Conservation (phyloP, 2,797 vertebrate species). For the Anomalospiza imberbis region DNA sequence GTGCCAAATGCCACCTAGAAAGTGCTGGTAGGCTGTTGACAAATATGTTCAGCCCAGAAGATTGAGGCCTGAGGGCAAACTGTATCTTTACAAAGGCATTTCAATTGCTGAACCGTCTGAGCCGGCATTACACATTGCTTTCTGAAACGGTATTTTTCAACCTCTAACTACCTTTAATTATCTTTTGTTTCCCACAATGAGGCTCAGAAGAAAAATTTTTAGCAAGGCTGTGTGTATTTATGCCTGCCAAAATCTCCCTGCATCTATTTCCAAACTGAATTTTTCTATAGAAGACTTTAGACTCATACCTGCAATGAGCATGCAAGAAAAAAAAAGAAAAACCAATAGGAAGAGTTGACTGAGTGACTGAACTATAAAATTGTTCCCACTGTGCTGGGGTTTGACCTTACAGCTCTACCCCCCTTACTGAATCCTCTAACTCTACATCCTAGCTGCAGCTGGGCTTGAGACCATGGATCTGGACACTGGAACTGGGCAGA, state of each 20-base stretch:
- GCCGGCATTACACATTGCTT: background rate
- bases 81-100: background rate
- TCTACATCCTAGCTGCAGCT: background rate
- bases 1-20: background rate
- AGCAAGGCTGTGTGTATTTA: background rate
- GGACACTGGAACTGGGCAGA: background rate
- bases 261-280: background rate
- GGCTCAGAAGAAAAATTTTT: background rate
- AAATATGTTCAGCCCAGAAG: background rate
- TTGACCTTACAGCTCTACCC: background rate
- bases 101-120: background rate
- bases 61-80: background rate
- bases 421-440: background rate
- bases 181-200: background rate
- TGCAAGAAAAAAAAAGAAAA: background rate
- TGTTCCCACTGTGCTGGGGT: background rate
- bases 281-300: background rate
- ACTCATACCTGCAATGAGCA: background rate
- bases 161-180: constrained; percentile 30
- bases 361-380: background rate
- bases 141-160: background rate
- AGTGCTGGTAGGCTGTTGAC: background rate
- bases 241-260: background rate
- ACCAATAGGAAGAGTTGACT: background rate
- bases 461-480: background rate